Conservation (phyloP, 2,113 vertebrate species). For the Lates calcarifer region DNA sequence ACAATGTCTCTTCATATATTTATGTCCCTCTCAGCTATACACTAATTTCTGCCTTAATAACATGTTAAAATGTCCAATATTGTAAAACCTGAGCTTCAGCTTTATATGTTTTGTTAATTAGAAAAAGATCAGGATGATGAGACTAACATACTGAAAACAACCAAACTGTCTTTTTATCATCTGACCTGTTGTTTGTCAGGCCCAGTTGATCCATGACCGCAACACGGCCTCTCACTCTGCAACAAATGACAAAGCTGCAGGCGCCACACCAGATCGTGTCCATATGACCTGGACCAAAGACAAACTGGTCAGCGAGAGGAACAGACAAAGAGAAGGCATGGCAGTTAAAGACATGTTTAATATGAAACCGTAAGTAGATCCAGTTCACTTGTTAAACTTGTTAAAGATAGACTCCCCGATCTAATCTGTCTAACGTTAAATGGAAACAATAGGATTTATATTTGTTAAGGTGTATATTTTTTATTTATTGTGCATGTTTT, state of each 20-base stretch:
- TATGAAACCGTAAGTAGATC: conserved; percentile 93
- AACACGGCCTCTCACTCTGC: conserved; percentile 88
- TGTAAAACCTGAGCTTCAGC: background rate
- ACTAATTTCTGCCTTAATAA: background rate
- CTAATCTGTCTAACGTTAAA: background rate
- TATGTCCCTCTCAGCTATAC: background rate
- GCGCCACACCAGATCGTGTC: conserved; percentile 83
- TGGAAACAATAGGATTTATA: background rate
- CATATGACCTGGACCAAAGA: conserved; percentile 99
- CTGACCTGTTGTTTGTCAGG: conserved; percentile 75
- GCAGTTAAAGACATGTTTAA: conserved; percentile 92
- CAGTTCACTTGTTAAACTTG: background rate
- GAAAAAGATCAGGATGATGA: fast-evolving
- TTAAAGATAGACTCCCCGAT: background rate
- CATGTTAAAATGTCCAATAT: background rate
- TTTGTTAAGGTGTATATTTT: background rate
- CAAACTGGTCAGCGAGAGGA: conserved; percentile 88
- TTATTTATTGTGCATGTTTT: background rate
- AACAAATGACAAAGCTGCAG: conserved; percentile 64
- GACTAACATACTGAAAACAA: background rate
- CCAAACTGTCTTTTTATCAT: background rate
- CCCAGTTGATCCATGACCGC: conserved; percentile 93
- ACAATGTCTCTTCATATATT: background rate
- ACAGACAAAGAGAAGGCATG: conserved; percentile 86
- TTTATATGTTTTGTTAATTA: background rate